A percentile compares a stretch with the other conserved stretches of the same genome.
These are phyloP conservation scores for Muscicapa comitata DNA, from an alignment of 2,797 vertebrate genomes.

Conservation along the genomic window DNA sequence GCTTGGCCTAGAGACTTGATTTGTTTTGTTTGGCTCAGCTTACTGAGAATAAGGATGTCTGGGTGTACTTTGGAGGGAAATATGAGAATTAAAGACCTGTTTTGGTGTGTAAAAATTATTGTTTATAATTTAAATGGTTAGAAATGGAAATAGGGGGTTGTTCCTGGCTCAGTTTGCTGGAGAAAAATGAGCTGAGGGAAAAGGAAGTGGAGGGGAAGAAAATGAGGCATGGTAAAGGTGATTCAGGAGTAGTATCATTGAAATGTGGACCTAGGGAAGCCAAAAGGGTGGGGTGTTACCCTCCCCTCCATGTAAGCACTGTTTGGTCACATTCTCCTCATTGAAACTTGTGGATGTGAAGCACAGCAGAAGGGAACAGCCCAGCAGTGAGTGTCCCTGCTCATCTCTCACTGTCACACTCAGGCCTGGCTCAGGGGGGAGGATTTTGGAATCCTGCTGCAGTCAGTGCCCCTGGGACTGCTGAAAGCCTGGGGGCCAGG, in stretches of 20 bases:
- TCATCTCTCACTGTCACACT: rapidly evolving
- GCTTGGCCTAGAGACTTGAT: not conserved
- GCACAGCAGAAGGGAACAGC: not conserved
- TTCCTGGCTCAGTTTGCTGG: not conserved
- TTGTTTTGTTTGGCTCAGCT: slow-evolving; percentile 35
- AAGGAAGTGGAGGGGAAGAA: not conserved
- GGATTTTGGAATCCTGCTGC: not conserved
- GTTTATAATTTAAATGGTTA: slow-evolving; percentile 6
- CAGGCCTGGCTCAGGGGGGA: rapidly evolving
- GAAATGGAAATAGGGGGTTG: slow-evolving; percentile 10
- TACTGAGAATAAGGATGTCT: slow-evolving; percentile 5
- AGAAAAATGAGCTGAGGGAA: not conserved
- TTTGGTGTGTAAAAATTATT: not conserved
- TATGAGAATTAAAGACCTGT: not conserved
- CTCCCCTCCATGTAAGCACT: not conserved
- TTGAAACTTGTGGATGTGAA: not conserved
- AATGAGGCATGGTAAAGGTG: not conserved
- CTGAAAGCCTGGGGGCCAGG: rapidly evolving
- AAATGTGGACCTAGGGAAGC: not conserved
- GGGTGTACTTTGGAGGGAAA: slow-evolving; percentile 21
- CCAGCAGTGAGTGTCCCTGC: not conserved
- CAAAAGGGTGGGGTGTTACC: rapidly evolving
- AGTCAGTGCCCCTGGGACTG: not conserved
- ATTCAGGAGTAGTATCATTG: not conserved
- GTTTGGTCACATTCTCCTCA: not conserved